These are phyloP conservation scores for Erpobdella octoculata DNA, from an alignment of 2,888 invertebrate genomes.

Conservation along the genomic window DNA sequence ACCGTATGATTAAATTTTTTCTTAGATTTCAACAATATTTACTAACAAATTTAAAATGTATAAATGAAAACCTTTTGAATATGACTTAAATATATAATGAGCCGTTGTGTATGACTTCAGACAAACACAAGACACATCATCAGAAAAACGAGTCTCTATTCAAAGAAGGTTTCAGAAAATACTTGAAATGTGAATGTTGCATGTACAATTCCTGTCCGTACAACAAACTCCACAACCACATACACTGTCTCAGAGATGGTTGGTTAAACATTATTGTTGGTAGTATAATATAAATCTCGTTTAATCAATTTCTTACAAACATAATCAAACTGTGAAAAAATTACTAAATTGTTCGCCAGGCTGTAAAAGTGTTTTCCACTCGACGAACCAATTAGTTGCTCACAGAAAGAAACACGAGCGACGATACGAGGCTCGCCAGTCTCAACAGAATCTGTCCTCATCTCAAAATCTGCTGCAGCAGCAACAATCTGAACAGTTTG, in stretches of 20 bases:
- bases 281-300: background rate
- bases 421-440: background rate
- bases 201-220: slow-evolving; percentile 84
- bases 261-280: slow-evolving; percentile 13
- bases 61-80: too few species aligned
- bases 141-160: slow-evolving; percentile 91
- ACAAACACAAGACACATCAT: slow-evolving; percentile 96
- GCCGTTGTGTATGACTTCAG: too few species aligned
- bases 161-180: slow-evolving; percentile 94
- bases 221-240: slow-evolving; percentile 90
- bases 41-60: too few species aligned
- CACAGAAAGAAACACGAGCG: slow-evolving; percentile 90
- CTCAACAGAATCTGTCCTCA: too few species aligned
- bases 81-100: too few species aligned
- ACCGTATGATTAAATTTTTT: too few species aligned
- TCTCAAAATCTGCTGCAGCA: slow-evolving; percentile 1
- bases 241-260: slow-evolving; percentile 79
- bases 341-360: slow-evolving; percentile 42
- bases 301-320: background rate
- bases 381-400: slow-evolving; percentile 88
- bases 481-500: background rate
- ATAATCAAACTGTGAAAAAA: too few species aligned
- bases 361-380: slow-evolving; percentile 90
- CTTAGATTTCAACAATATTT: too few species aligned
- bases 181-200: slow-evolving; percentile 91